A percentile compares a stretch with the other conserved stretches of the same genome.
Evolutionary conservation across 2,113 vertebrate species (phyloP).

Genomic region (Dipodomys spectabilis): DNA sequence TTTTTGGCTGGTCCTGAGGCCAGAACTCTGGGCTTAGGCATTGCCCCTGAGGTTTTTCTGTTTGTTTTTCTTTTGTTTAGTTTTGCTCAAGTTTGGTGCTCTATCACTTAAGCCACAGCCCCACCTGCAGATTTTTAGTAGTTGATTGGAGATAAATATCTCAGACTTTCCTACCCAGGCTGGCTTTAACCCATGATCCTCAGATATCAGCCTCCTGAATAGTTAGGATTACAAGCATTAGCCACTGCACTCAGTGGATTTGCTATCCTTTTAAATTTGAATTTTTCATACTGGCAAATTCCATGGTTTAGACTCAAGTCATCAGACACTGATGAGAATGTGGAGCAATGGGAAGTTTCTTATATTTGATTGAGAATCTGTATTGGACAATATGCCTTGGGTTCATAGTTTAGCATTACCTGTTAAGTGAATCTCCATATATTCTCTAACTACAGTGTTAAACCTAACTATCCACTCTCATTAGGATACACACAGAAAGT

Average conservation of each 20-base stretch:
- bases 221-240: no score
- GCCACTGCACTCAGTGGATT: no score
- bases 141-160: no score
- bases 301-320: conserved; percentile 5
- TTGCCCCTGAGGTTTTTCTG: no score
- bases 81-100: no score
- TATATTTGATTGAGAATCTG: background rate
- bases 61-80: no score
- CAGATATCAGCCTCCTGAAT: no score
- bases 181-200: no score
- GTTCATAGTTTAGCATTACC: background rate
- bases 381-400: background rate
- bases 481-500: background rate
- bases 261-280: background rate
- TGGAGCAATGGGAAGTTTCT: background rate
- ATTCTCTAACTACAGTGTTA: background rate
- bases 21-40: no score
- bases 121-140: no score
- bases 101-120: no score
- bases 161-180: no score
- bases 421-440: background rate
- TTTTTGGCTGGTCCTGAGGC: background rate
- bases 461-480: background rate
- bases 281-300: conserved; percentile 7
- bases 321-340: background rate